Conservation (phyloP, 2,888 invertebrate genomes). For the Philhelius pedissequus region DNA sequence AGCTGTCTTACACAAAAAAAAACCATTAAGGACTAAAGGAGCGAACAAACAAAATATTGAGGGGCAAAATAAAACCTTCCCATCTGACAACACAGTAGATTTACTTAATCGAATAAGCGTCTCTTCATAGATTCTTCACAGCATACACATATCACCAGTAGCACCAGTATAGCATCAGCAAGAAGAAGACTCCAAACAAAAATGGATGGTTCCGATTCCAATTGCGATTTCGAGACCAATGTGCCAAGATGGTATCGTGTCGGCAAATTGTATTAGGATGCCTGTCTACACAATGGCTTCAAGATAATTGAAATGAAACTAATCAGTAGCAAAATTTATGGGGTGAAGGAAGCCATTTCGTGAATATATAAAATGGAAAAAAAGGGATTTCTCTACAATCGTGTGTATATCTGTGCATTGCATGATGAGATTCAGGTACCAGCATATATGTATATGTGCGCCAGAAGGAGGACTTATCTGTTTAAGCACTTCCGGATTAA, state of each 20-base stretch:
- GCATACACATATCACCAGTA: background rate
- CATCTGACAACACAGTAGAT: background rate
- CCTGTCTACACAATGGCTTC: slow-evolving; percentile 65
- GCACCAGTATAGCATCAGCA: background rate
- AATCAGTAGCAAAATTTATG: slow-evolving; percentile 62
- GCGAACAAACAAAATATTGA: background rate
- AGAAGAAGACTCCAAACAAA: background rate
- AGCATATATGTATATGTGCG: background rate
- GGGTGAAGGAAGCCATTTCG: slow-evolving; percentile 55
- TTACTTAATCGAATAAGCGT: background rate
- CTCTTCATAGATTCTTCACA: background rate
- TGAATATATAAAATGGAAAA: slow-evolving; percentile 14
- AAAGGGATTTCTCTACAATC: slow-evolving; percentile 8
- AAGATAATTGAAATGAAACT: slow-evolving; percentile 66
- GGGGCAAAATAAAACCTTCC: background rate
- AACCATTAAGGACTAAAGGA: background rate
- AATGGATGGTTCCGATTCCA: slow-evolving; percentile 50
- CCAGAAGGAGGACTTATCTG: slow-evolving; percentile 1
- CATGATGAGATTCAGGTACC: slow-evolving; percentile 12
- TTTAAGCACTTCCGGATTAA: slow-evolving; percentile 19
- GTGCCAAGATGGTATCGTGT: slow-evolving; percentile 56
- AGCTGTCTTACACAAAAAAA: background rate
- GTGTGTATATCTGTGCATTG: too few relatives aligned
- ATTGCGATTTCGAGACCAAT: slow-evolving; percentile 31
- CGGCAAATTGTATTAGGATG: slow-evolving; percentile 62